Base-by-base conservation (phyloP, 2,113 vertebrate genomes). In the Corythaeola cristata region DNA sequence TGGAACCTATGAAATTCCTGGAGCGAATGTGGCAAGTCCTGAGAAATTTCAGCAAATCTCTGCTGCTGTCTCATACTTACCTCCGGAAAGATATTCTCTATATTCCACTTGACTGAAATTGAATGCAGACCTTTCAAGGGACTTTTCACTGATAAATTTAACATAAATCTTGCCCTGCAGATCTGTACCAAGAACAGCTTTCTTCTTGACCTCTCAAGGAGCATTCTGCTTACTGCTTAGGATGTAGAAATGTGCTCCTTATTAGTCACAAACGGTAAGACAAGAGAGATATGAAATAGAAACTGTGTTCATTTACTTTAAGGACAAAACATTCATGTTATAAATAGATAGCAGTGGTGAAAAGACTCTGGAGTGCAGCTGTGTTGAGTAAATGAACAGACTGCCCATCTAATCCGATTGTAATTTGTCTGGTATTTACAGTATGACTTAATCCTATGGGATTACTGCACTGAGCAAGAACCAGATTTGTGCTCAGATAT, bases 371-470 rank as follows among this genome's bases (percentile, higher is more conserved):
- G 53, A 79, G 74, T 84, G 64, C 93, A 96, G 84, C 94, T 96
- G 85, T 67, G 56, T 73, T 83, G 89, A 82, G 84, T 89, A 96
- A 96, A 95, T 75, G 88, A 93, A 91, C 92, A 91, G 96, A 92
- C 93, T 89, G 89, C 62, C 63, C 64, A 58, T 58, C 87, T 96
- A 96, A 96, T 94, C 94, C 3, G 19, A 95, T 89, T 95, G 96
- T 93, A 78, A 89, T 96, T 97, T 71, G 78, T 80, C 94, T 96
- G 89, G 78, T 97, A 59, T 97, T 96, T 96, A 95, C 91, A 95
- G 78, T 85, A 37, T 75, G 63, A 15, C 32, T 88, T 95, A 94
- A 95, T 94, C 94, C 92, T 24, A 6, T 35, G 58, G 73, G 82
- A 92, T 96, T 92, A 82, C 59, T 78, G 63, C 58, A 39, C 49